A percentile compares a stretch with the other conserved stretches of the same genome.
These are phyloP conservation scores for Moxostoma hubbsi DNA, from an alignment of 2,797 vertebrate species.

Conservation along the genomic window DNA sequence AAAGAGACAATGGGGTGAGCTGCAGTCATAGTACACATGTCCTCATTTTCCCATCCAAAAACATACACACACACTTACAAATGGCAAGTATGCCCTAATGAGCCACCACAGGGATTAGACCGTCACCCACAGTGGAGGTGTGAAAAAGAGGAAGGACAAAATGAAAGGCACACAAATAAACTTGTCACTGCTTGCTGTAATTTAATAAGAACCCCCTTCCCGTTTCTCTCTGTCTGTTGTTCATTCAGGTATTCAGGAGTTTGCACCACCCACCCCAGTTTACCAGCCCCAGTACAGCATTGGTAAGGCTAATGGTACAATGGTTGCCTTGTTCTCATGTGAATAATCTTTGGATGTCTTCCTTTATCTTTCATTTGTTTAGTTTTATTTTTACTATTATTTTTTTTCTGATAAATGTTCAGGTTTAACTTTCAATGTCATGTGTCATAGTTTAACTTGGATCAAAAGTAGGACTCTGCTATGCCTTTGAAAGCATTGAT, in stretches of 20 bases:
- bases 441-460: background rate
- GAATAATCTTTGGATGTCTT: background rate
- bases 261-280: conserved; percentile 72
- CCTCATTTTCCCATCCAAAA: conserved; percentile 54
- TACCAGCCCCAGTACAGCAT: conserved; percentile 81
- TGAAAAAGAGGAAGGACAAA: conserved; percentile 55
- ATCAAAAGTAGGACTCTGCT: background rate
- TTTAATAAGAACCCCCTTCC: conserved; percentile 41
- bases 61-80: conserved; percentile 48
- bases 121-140: conserved; percentile 54
- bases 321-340: background rate
- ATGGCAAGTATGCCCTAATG: conserved; percentile 61
- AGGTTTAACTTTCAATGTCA: too few species aligned
- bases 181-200: conserved; percentile 57
- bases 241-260: conserved; percentile 75
- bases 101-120: conserved; percentile 57
- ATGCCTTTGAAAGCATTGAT: background rate
- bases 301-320: conserved; percentile 66
- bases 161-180: conserved; percentile 62
- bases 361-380: background rate
- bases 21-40: conserved; percentile 59
- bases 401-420: background rate
- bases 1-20: conserved; percentile 48
- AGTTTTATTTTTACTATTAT: background rate
- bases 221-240: conserved; percentile 52